Base-by-base conservation (phyloP, 1,140 invertebrate species). In the Holotrichia oblita region DNA sequence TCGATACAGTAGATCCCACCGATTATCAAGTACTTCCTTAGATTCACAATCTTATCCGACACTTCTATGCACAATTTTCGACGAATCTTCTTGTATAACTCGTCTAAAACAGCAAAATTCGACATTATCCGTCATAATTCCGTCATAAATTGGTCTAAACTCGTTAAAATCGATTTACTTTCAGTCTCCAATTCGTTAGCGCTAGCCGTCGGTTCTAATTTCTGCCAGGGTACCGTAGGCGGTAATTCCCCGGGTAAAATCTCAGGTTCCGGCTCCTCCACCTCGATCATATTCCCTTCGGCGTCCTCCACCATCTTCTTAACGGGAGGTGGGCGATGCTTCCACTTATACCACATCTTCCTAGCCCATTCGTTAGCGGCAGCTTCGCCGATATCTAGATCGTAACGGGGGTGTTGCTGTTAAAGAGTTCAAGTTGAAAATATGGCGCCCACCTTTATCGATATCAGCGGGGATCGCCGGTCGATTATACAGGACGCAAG, bases 1-100 rank as follows among this genome's bases (percentile, higher is more conserved):
- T 93, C 90, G 10, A 93, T 86, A 80, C 89, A 89, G 83, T 89
- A 92, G 10, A 93, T 88, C 0, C 93, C 93, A 0, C 92, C 92
- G 9, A 93, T 86, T 41, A 94, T 90, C 2, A 86, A 85, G 81
- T 90, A 91, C 80, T 91, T 91, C n/a, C 93, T 86, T 48, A 93
- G 86, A 87, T 94, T 94, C 0, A 94, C 86, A 81, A 92, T 91
- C 9, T 27, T 69, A 10, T 69, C 61, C 0, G 86, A 27, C 83
- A 86, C 24, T 10, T 77, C 73, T 0, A 81, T 22, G 41, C 40
- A 55, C 1, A 89, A 84, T 4, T 83, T 83, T 17, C 82, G 78
- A 0, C 85, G 84, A 8, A 85, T 79, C 4, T 85, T 83, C 61
- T 84, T 84, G 77, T 87, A 88, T 1, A 87, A 77, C 69, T 87